A percentile compares a stretch with the other conserved stretches of the same genome.
phyloP scores from a whole-genome alignment of 2,113 vertebrate species.

The Todiramphus chloris region DNA sequence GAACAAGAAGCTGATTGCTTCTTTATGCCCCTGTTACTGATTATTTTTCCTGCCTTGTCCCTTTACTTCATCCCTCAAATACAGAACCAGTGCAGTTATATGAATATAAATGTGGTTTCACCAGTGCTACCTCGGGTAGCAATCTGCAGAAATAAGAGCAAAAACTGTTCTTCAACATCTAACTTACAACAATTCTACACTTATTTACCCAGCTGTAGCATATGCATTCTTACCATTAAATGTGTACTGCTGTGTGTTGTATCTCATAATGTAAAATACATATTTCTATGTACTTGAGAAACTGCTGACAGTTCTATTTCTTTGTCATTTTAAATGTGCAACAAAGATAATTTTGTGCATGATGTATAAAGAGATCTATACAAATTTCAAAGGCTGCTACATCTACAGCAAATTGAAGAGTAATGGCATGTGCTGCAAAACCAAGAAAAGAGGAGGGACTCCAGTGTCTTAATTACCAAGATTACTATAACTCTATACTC shows the following conservation, averaged over 20 bases:
- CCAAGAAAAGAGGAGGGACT: neutral
- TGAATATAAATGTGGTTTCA: neutral
- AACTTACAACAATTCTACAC: neutral
- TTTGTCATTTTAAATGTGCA: neutral
- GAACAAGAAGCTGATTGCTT: neutral
- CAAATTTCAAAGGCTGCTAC: neutral
- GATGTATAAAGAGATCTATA: neutral
- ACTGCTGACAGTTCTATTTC: neutral
- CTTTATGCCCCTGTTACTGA: neutral
- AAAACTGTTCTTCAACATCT: neutral
- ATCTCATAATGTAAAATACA: neutral
- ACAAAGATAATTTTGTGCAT: neutral
- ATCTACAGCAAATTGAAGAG: neutral
- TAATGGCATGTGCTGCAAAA: neutral
- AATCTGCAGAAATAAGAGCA: neutral
- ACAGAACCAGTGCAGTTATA: neutral
- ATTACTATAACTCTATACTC: neutral
- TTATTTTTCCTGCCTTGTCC: neutral
- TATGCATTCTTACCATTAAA: neutral
- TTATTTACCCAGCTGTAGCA: neutral
- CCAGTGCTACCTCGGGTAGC: neutral
- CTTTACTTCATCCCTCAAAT: neutral
- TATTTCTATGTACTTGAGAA: neutral
- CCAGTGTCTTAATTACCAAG: neutral
- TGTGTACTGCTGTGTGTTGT: neutral